Conservation (phyloP, 35 echinoderm and acorn worm genomes). For the Holothuria glaberrima region DNA sequence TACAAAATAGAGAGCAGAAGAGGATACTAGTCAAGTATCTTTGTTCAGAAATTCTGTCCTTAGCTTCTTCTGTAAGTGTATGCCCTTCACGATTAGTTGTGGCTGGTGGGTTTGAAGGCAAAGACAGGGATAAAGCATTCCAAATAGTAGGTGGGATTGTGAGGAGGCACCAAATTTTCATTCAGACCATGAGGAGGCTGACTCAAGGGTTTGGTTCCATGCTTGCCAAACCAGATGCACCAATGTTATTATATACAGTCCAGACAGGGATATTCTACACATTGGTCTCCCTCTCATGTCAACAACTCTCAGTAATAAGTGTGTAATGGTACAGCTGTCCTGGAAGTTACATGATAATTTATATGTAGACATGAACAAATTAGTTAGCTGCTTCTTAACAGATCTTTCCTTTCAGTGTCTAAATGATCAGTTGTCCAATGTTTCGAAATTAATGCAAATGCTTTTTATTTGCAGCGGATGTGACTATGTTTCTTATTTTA, state of each 20-base stretch:
- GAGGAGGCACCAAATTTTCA: not conserved
- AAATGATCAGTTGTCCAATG: not conserved
- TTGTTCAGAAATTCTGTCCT: not conserved
- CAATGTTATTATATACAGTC: constrained; percentile 25
- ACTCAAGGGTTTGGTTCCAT: constrained; percentile 59
- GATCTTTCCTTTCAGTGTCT: constrained; percentile 36
- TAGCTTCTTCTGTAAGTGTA: not conserved
- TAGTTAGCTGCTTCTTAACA: not conserved
- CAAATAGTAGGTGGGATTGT: not conserved
- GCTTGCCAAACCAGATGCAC: constrained; percentile 5
- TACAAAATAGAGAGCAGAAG: not conserved
- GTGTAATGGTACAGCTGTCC: constrained; percentile 43
- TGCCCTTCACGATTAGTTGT: not conserved
- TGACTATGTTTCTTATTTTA: constrained; percentile 25
- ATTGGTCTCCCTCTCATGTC: constrained; percentile 26
- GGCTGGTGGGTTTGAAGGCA: too few species aligned
- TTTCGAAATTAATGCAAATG: constrained; percentile 1
- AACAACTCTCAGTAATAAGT: not conserved
- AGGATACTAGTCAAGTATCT: constrained; percentile 29
- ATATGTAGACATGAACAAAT: constrained; percentile 18
- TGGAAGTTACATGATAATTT: constrained; percentile 12
- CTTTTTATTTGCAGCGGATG: constrained; percentile 34
- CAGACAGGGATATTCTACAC: too few species aligned
- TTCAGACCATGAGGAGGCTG: constrained; percentile 51
- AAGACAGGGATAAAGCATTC: constrained; percentile 37